These are phyloP conservation scores for Larimichthys crocea DNA, from an alignment of 2,113 vertebrate genomes.

Conservation along the genomic window DNA sequence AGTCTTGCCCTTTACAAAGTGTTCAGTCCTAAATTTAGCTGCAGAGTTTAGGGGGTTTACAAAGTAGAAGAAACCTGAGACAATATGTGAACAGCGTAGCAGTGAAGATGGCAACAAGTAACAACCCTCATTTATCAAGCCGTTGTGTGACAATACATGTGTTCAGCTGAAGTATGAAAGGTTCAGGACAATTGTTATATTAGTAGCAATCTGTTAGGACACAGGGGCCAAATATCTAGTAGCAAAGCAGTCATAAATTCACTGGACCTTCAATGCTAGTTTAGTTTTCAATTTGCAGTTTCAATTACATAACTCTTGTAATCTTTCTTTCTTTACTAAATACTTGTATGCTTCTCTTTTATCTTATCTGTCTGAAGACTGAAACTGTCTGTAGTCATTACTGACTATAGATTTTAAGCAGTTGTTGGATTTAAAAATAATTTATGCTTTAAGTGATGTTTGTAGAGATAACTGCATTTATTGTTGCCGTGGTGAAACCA, in stretches of 20 bases:
- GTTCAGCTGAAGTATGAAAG: background rate
- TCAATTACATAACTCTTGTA: background rate
- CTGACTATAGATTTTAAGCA: background rate
- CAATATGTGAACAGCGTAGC: constrained; percentile 19
- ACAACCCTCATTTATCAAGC: constrained; percentile 2
- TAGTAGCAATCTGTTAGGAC: background rate
- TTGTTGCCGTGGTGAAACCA: background rate
- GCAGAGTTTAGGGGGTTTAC: constrained; percentile 43
- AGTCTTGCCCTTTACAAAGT: constrained; percentile 68
- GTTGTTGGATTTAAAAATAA: background rate
- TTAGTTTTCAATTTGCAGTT: background rate
- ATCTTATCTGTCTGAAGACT: background rate
- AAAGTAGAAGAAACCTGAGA: constrained; percentile 72
- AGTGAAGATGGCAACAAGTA: constrained; percentile 1
- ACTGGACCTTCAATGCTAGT: background rate
- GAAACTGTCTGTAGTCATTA: background rate
- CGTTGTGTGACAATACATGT: background rate
- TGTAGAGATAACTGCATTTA: background rate
- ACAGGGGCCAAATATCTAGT: background rate
- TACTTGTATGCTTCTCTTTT: background rate
- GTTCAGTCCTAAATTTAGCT: constrained; percentile 75
- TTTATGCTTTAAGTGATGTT: background rate
- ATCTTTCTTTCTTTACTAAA: background rate
- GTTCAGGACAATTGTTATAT: background rate
- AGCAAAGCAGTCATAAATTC: background rate